Evolutionary conservation across 1,140 invertebrate genomes (phyloP).

Genomic region (Myzus persicae): DNA sequence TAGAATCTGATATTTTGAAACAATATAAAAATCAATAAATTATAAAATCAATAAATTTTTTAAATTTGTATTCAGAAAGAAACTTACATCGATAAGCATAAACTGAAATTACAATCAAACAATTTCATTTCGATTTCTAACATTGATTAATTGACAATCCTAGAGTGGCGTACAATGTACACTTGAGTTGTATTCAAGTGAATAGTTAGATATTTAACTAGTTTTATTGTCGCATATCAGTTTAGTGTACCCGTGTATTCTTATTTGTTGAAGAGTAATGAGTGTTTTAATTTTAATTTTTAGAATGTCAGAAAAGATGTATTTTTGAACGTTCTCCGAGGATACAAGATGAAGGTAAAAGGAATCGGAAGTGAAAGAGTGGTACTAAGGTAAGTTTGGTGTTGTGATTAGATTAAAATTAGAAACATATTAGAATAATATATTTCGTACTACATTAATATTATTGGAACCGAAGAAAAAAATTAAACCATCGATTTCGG

Average conservation of each 20-base stretch:
- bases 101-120: too few relatives aligned
- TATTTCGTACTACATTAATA: not conserved
- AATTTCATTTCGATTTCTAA: too few relatives aligned
- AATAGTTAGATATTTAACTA: not conserved
- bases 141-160: not conserved
- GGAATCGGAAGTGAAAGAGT: conserved; percentile 55
- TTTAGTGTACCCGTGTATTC: not conserved
- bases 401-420: not conserved
- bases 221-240: too few relatives aligned
- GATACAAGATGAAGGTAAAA: conserved; percentile 31
- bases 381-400: conserved; percentile 53
- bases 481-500: not conserved
- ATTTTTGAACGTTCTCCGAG: conserved; percentile 50
- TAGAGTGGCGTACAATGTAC: too few relatives aligned
- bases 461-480: not conserved
- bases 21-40: too few relatives aligned
- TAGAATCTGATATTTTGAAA: too few relatives aligned
- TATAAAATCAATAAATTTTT: too few relatives aligned
- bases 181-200: not conserved
- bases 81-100: too few relatives aligned
- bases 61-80: too few relatives aligned
- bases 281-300: conserved; percentile 61
- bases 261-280: not conserved
- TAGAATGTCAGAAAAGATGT: conserved; percentile 56
- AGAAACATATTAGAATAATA: not conserved